Evolutionary conservation across 2,797 vertebrate species (phyloP).

Genomic region (Echiichthys vipera): DNA sequence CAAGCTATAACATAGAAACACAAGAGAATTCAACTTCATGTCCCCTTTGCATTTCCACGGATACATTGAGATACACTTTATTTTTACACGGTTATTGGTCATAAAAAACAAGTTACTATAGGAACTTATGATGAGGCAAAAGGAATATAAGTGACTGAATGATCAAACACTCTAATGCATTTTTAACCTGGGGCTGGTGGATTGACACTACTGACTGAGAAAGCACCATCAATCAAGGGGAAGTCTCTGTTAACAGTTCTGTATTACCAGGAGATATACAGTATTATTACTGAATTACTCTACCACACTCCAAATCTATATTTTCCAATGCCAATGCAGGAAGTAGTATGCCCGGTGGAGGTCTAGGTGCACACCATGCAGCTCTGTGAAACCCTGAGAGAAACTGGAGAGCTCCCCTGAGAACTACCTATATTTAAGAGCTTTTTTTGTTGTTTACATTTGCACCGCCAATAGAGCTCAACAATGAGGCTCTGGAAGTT

Average conservation of each 20-base stretch:
- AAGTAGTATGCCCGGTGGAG: not conserved
- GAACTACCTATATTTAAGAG: too few species aligned
- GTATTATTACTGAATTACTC: not conserved
- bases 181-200: not conserved
- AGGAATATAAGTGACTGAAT: not conserved
- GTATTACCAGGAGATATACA: not conserved
- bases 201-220: not conserved
- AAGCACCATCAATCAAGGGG: not conserved
- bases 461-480: too few species aligned
- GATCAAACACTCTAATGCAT: not conserved
- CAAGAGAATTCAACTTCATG: not conserved
- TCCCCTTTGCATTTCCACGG: not conserved
- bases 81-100: not conserved
- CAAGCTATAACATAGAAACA: not conserved
- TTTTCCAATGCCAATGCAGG: not conserved
- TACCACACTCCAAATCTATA: not conserved
- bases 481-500: too few species aligned
- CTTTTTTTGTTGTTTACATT: too few species aligned
- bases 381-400: too few species aligned
- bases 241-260: not conserved
- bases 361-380: too few species aligned
- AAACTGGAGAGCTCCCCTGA: too few species aligned
- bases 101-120: not conserved
- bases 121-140: not conserved
- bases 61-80: not conserved